Evolutionary conservation across 1,140 invertebrate species (phyloP).

Genomic region (Caenorhabditis remanei): DNA sequence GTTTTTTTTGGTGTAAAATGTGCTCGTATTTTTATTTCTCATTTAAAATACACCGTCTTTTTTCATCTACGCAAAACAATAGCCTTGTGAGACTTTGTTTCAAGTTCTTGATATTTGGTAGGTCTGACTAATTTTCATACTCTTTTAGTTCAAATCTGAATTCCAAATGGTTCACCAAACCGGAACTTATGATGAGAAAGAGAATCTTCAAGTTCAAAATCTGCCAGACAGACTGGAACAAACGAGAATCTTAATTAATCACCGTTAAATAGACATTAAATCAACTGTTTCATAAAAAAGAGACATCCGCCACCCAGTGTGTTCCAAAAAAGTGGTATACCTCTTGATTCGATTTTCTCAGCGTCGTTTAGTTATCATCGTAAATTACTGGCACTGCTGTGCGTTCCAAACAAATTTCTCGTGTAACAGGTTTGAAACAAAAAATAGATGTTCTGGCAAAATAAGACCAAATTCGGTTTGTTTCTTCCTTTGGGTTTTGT

Average conservation of each 20-base stretch:
- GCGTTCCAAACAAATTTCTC: not conserved
- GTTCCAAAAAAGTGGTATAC: conserved; percentile 46
- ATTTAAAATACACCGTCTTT: not conserved
- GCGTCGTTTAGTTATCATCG: not conserved
- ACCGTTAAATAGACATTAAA: not conserved
- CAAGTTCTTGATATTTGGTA: not conserved
- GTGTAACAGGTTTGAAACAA: conserved; percentile 39
- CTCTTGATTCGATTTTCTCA: conserved; percentile 34
- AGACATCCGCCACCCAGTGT: conserved; percentile 24
- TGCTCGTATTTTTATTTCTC: too few relatives aligned
- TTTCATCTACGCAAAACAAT: not conserved
- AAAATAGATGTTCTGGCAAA: conserved; percentile 1
- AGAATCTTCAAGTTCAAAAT: not conserved
- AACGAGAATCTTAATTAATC: conserved; percentile 14
- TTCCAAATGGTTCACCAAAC: not conserved
- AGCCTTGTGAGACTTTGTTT: too few relatives aligned
- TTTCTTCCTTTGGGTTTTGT: not conserved
- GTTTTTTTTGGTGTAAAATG: too few relatives aligned
- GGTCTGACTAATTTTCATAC: not conserved
- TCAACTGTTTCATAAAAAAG: conserved; percentile 1
- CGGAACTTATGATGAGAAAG: not conserved
- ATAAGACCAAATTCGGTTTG: conserved; percentile 2
- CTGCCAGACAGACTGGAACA: conserved; percentile 6
- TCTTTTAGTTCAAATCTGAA: not conserved
- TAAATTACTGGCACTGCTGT: conserved; percentile 48